Conservation (phyloP, 2,797 vertebrate genomes). For the Simalia tracyae region DNA sequence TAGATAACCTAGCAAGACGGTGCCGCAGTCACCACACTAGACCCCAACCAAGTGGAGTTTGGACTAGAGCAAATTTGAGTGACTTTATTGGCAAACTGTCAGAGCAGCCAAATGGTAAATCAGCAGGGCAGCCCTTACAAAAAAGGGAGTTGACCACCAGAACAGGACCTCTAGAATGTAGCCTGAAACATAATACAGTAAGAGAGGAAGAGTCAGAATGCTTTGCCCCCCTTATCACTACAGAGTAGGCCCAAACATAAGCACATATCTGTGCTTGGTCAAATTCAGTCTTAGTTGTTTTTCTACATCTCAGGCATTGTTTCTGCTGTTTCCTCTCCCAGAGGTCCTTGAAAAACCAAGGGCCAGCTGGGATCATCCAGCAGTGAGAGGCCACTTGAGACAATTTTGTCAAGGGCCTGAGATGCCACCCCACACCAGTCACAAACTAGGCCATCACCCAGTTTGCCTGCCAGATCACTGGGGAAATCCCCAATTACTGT, state of each 20-base stretch:
- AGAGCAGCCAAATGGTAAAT: background rate
- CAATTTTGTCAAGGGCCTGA: background rate
- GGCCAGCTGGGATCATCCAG: background rate
- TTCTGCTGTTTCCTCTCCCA: background rate
- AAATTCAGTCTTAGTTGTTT: background rate
- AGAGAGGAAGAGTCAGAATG: background rate
- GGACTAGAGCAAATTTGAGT: background rate
- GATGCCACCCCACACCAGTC: background rate
- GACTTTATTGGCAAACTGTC: background rate
- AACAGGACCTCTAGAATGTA: background rate
- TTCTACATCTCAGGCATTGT: background rate
- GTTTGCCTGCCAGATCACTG: background rate
- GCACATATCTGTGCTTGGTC: background rate
- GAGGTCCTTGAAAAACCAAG: background rate
- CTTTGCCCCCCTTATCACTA: background rate
- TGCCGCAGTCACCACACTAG: background rate
- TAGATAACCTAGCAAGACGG: background rate
- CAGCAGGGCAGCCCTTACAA: background rate
- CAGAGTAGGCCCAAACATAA: background rate
- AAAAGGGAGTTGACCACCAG: background rate
- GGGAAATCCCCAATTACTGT: background rate
- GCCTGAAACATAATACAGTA: background rate
- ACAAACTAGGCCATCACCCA: background rate
- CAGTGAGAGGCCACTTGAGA: background rate
- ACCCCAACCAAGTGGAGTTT: background rate